Conservation (phyloP, 2,797 vertebrate species). For the Smutsia gigantea region DNA sequence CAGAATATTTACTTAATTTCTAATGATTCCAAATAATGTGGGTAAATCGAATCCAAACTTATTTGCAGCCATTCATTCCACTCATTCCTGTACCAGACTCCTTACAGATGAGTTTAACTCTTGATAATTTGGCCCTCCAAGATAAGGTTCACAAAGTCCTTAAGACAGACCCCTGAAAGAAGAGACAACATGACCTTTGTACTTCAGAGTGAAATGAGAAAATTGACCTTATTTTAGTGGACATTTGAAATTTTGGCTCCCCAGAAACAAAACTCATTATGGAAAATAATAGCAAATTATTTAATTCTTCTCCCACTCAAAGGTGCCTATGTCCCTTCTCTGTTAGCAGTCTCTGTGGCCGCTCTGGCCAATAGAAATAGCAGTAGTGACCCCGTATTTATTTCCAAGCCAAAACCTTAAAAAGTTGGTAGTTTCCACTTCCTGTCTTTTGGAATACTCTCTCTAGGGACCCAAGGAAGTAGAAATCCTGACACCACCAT, state of each 20-base stretch:
- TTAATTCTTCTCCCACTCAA: background rate
- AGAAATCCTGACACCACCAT: background rate
- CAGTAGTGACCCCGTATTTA: background rate
- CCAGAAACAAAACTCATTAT: background rate
- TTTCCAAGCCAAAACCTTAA: background rate
- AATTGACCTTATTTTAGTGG: background rate
- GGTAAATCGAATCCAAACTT: background rate
- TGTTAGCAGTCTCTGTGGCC: background rate
- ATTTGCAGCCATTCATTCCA: background rate
- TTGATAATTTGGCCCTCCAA: background rate
- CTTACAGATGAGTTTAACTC: background rate
- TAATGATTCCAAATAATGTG: background rate
- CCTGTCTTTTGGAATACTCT: background rate
- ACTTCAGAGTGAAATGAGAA: background rate
- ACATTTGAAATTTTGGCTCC: background rate
- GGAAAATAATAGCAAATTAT: background rate
- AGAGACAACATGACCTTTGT: background rate
- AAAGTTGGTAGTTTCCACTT: background rate
- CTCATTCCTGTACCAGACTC: background rate
- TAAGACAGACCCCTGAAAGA: background rate
- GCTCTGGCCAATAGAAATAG: background rate
- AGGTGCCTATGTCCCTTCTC: background rate
- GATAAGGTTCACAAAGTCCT: background rate
- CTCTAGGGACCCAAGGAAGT: background rate
- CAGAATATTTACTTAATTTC: background rate